Evolutionary conservation across 2,797 vertebrate species (phyloP), one percentile per base, ranked within the genome.

Genomic region (Etheostoma nigrum): DNA sequence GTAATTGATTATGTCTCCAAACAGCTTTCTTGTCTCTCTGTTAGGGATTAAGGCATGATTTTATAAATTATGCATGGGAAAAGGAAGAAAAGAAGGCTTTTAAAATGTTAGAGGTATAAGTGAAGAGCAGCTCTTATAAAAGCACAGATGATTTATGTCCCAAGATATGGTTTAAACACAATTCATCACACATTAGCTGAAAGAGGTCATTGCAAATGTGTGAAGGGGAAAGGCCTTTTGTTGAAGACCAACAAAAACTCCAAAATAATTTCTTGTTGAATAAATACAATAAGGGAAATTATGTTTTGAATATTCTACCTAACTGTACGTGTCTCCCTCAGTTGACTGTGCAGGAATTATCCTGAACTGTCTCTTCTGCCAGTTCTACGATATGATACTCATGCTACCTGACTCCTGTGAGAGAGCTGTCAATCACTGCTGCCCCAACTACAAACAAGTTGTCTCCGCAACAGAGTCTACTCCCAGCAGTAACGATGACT

Each of bases 311-410:
- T 70, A 27, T 40, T 13, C 25, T 65, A 65, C 11, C 71, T 84
- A 58, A 65, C 40, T 76, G 47, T 85, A 15, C 59, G 53, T 89
- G 52, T 87, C 40, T 83, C 72, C 60, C 74, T 87, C 93, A 99
- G 98, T 97, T 80, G 96, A 96, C 92, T 99, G 97, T 30, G 97
- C 97, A 30, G 96, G 96, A 61, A 93, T 99, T 52, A 93, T 99
- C 89, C 95, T 99, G 88, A 94, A 93, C 90, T 99, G 97, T 92
- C 97, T 99, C 93, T 99, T 97, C 94, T 99, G 98, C 93, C 96
- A 95, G 0, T 97, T 99, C 94, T 95, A 95, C 83, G 96, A 98
- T 72, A 94, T 98, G 90, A 94, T 97, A 84, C 91, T 95, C 87
- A 97, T 96, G 96, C 91, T 98, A 40, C 97, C 96, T 0, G 92